Evolutionary conservation across 2,888 invertebrate genomes (phyloP), one percentile per base, ranked within the genome.

Genomic region (Bembecia ichneumoniformis): DNA sequence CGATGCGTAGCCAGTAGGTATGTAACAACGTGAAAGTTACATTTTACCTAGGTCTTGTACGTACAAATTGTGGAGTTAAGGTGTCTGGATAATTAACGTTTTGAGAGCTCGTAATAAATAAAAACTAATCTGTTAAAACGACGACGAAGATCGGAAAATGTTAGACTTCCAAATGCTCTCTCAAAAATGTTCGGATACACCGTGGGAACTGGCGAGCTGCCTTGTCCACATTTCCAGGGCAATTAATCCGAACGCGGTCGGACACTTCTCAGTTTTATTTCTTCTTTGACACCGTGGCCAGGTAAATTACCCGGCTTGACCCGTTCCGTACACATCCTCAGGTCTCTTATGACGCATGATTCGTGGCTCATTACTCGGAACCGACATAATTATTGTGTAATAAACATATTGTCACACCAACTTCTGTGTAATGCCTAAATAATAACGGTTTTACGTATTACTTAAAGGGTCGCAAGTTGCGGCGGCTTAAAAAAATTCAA

Each of bases 211-310:
- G 52, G 28, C 52, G 51, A 16, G 56, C 53, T 51, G 53, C 52
- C 52, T 13, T 15, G 11, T 13, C 16, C 11, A 51, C 54, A 56
- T 58, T 68, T 74, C 71, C 63, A 58, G 62, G 61, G 69, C 65
- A 75, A 79, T 79, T 78, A 78, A 77, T 71, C 63, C 59, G 52
- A 49, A 57, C 15, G 50, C 53, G 48, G 52, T 40, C 49, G 51
- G 52, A 64, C 62, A 61, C 62, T 52, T 64, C 68, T 73, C 64
- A 58, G 58, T 76, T 75, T 77, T 77, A 73, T 74, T 76, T 74
- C 62, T 60, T 66, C 68, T 66, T 64, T 62, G 62, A 67, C 64
- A 60, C 59, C 59, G 54, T 54, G 55, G 40, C 44, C 59, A 62
- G 60, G 63, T 59, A 65, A 65, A 61, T 64, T 57, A 56, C 55